Base-by-base conservation (phyloP, 2,888 invertebrate species). In the Ormyrus thymus region DNA sequence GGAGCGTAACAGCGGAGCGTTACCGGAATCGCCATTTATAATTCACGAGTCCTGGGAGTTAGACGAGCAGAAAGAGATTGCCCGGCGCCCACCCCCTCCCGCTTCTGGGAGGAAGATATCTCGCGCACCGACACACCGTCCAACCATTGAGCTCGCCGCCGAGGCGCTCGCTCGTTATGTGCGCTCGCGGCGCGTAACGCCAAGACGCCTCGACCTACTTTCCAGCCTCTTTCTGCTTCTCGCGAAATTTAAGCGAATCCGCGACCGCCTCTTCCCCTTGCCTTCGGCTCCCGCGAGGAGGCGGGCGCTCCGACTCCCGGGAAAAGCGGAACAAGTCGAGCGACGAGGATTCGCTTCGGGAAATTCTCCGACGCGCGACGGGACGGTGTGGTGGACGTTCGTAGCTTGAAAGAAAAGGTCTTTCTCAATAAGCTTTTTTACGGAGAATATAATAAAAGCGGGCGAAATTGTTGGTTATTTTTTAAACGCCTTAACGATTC, bases 21-120 rank as follows among this genome's bases (percentile, higher is more conserved):
- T 73, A 29, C 78, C 80, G 82, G 84, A 84, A 82, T 84, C 84
- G 86, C 83, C 86, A 86, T 89, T 89, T 87, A 88, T 88, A 89
- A 89, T 87, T 86, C 85, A 87, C 85, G 83, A 84, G 82, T 81
- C 83, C 81, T 77, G 80, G 73, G 81, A 82, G 79, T 73, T 75
- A 13, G 76, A 76, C 79, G 79, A 66, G 79, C 73, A 56, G 77
- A 78, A 79, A 79, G 79, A 79, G 75, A 81, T 81, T 81, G 75
- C 65, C 55, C 7, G 15, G 53, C 7, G 58, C 70, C 66, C 50
- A 55, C 29, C 3, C 29, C 29, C 29, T 0, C 2, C 29, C 29
- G 3, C 29, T 29, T 29, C 29, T 51, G 45, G 29, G 56, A 58
- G 71, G 71, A 55, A 69, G 79, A 80, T 82, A 82, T 79, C 76